Conservation (phyloP, 2,113 vertebrate species). For the Aphyosemion australe region DNA sequence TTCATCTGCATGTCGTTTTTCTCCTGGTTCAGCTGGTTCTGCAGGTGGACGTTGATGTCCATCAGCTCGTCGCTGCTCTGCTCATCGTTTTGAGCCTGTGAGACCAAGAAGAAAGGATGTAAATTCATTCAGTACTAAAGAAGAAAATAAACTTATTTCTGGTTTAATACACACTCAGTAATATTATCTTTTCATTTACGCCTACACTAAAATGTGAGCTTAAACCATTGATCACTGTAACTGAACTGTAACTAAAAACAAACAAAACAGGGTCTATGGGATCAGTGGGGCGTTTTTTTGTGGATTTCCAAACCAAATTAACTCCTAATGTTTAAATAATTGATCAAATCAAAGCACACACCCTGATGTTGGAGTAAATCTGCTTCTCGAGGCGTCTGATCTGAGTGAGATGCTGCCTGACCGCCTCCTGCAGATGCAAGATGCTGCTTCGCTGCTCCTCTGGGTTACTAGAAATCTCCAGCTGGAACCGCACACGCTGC, state of each 20-base stretch:
- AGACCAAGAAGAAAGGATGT: not conserved
- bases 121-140: no score
- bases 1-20: constrained; percentile 94
- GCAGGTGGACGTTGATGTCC: constrained; percentile 88
- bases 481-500: constrained; percentile 95
- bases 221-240: no score
- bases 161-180: no score
- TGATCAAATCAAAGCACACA: constrained; percentile 43
- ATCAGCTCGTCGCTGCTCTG: constrained; percentile 84
- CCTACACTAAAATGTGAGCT: no score
- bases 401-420: constrained; percentile 93
- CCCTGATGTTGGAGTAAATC: constrained; percentile 96
- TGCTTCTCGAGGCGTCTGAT: constrained; percentile 95
- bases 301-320: no score
- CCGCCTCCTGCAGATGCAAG: constrained; percentile 92
- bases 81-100: constrained; percentile 89
- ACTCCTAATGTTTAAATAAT: no score
- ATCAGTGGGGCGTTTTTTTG: no score
- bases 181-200: no score
- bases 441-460: constrained; percentile 99
- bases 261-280: no score
- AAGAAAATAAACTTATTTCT: no score
- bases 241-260: no score
- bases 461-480: constrained; percentile 97
- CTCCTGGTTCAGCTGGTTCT: constrained; percentile 94